Conservation (phyloP, 23 tunicate species). For the Ciona savignyi region DNA sequence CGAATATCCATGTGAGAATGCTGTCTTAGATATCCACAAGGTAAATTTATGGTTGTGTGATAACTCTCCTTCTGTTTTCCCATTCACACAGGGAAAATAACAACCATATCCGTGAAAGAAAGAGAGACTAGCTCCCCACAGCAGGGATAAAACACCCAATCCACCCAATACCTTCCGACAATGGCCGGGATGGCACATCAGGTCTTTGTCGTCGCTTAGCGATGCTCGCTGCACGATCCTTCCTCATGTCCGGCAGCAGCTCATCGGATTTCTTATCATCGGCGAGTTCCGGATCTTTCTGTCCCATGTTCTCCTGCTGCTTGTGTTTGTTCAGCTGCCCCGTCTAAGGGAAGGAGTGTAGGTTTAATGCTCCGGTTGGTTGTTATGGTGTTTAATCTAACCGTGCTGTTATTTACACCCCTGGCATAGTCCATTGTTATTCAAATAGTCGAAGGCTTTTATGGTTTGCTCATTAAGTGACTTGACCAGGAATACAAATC, state of each 20-base stretch:
- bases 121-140: not conserved
- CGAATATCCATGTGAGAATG: no score
- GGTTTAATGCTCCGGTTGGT: no score
- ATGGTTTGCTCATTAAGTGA: no score
- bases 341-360: constrained; percentile 34
- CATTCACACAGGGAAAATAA: no score
- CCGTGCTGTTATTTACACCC: no score
- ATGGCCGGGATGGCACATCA: not conserved
- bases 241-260: constrained; percentile 65
- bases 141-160: not conserved
- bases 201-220: constrained; percentile 75
- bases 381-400: no score
- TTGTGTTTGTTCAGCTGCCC: constrained; percentile 51
- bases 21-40: no score
- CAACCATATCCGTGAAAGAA: not conserved
- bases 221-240: constrained; percentile 63
- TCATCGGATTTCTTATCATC: not conserved
- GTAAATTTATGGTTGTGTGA: no score
- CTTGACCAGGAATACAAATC: no score
- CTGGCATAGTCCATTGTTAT: no score
- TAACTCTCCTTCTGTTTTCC: no score
- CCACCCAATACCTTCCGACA: not conserved
- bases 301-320: constrained; percentile 19
- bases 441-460: no score
- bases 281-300: not conserved